Conservation (phyloP, 2,113 vertebrate genomes). For the Corythornis cristatus region DNA sequence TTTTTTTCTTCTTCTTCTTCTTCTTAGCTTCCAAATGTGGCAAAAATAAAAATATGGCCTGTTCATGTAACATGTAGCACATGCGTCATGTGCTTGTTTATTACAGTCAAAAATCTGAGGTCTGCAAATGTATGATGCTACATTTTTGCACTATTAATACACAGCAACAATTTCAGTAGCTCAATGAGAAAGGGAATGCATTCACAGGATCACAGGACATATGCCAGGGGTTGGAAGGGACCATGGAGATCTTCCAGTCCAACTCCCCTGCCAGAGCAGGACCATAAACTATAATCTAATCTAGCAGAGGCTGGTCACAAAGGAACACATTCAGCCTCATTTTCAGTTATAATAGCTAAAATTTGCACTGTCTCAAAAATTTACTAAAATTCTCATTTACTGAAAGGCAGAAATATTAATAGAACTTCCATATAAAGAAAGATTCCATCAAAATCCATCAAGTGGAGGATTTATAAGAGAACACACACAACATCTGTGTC, state of each 20-base stretch:
- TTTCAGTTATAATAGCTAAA: neutral
- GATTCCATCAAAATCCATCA: neutral
- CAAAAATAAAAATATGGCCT: neutral
- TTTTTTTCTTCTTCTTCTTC: neutral
- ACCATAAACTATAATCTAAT: too few relatives aligned
- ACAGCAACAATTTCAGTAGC: neutral
- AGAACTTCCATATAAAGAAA: neutral
- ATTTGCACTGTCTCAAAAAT: neutral
- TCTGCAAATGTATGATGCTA: neutral
- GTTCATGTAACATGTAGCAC: neutral
- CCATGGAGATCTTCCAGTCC: too few relatives aligned
- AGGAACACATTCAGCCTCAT: neutral
- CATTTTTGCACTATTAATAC: neutral
- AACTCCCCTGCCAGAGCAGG: too few relatives aligned
- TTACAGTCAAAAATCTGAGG: neutral
- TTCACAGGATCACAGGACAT: too few relatives aligned
- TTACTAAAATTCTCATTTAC: neutral
- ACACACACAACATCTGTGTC: fast-evolving
- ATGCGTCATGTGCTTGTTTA: neutral
- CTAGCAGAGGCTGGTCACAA: neutral
- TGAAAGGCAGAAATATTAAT: neutral
- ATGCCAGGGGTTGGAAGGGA: too few relatives aligned
- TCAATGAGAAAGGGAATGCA: neutral
- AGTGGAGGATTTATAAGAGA: neutral
- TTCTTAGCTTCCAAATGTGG: neutral